Evolutionary conservation across 1,140 invertebrate species (phyloP).

Genomic region (Hirudo medicinalis): DNA sequence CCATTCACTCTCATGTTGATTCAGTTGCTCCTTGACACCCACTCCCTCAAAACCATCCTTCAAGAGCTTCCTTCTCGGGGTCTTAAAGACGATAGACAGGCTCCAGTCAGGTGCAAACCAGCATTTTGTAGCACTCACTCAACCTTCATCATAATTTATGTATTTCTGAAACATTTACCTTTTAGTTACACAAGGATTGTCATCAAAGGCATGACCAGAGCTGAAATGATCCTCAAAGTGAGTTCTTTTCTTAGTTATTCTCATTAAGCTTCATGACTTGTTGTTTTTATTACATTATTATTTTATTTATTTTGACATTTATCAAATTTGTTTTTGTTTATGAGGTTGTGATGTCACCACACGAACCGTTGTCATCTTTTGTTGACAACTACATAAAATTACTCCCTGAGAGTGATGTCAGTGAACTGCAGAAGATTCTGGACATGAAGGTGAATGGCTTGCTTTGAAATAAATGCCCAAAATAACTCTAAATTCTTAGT

Average conservation of each 20-base stretch:
- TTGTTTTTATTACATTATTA: too few relatives aligned
- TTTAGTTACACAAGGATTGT: conserved; percentile 65
- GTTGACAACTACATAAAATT: conserved; percentile 79
- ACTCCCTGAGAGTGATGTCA: conserved; percentile 70
- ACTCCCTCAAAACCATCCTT: conserved; percentile 90
- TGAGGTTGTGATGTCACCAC: conserved; percentile 74
- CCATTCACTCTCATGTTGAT: conserved; percentile 17
- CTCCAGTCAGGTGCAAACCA: conserved; percentile 55
- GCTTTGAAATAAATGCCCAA: not conserved
- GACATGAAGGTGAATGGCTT: conserved; percentile 69
- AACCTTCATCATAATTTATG: not conserved
- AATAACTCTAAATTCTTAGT: not conserved
- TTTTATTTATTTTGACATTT: too few relatives aligned
- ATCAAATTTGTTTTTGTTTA: not conserved
- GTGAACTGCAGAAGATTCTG: conserved; percentile 86
- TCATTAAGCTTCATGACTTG: too few relatives aligned
- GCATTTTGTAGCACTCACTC: conserved; percentile 12
- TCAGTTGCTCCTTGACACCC: conserved; percentile 79
- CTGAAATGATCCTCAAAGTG: conserved; percentile 94
- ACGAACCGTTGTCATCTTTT: conserved; percentile 61
- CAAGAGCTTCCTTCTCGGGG: conserved; percentile 84
- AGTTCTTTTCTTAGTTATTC: conserved; percentile 11
- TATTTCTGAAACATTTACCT: not conserved
- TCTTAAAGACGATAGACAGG: conserved; percentile 67
- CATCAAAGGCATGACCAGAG: conserved; percentile 89